phyloP scores from a whole-genome alignment of 2,888 invertebrate species.

The Lacanobia wlatinum region DNA sequence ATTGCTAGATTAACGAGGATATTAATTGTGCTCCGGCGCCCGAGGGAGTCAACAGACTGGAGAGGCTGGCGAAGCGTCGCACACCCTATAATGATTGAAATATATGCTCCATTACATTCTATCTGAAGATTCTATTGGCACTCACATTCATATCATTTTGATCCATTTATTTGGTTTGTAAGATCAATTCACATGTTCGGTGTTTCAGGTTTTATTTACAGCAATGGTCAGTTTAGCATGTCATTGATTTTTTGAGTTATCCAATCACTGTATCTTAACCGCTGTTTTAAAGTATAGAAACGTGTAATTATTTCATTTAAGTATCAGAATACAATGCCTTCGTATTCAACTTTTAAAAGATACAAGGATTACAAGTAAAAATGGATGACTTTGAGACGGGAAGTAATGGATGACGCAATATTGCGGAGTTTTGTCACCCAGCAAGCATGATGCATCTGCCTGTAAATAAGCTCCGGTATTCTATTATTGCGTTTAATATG shows the following conservation, averaged over 20 bases:
- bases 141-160: background rate
- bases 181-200: too few relatives aligned
- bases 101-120: slow-evolving; percentile 4
- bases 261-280: background rate
- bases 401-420: slow-evolving; percentile 17
- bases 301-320: too few relatives aligned
- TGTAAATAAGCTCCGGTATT: background rate
- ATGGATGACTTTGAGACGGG: slow-evolving; percentile 5
- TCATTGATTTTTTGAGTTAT: background rate
- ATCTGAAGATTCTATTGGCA: slow-evolving; percentile 2
- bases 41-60: background rate
- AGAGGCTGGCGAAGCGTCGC: slow-evolving; percentile 29
- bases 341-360: background rate
- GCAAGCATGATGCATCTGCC: too few relatives aligned
- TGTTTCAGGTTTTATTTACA: too few relatives aligned
- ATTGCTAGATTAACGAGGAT: background rate
- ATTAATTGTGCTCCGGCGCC: background rate
- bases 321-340: background rate
- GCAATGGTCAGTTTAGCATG: background rate
- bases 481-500: slow-evolving; percentile 1
- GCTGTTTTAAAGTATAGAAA: background rate
- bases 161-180: too few relatives aligned
- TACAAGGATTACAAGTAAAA: background rate
- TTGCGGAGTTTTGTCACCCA: slow-evolving; percentile 17
- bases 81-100: slow-evolving; percentile 17